Percentiles rank a stretch among this genome's conserved stretches.
These are phyloP conservation scores for Protodeltote pygarga DNA, from an alignment of 2,888 invertebrate genomes.

Conservation along the genomic window DNA sequence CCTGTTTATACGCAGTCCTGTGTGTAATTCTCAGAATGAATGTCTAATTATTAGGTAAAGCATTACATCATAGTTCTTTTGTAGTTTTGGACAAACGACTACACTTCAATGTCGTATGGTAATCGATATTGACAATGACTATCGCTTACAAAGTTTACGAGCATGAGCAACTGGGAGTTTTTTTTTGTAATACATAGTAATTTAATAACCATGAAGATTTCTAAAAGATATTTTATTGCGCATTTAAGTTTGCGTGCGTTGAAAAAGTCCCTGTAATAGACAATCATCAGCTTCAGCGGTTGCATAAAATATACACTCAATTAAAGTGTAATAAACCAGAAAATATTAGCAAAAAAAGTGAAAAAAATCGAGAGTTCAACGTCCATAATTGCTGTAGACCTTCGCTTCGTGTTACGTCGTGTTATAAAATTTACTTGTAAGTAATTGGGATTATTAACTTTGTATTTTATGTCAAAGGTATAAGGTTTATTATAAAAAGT, in stretches of 20 bases:
- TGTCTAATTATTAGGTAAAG: slow-evolving; percentile 17
- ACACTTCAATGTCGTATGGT: slow-evolving; percentile 36
- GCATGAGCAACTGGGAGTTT: slow-evolving; percentile 2
- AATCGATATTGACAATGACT: slow-evolving; percentile 17
- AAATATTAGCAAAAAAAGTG: slow-evolving; percentile 20
- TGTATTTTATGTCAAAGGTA: slow-evolving; percentile 3
- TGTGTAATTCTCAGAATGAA: neutral
- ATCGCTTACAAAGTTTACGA: neutral
- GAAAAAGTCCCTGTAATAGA: neutral
- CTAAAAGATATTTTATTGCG: neutral
- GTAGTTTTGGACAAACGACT: slow-evolving; percentile 6
- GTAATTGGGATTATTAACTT: slow-evolving; percentile 2
- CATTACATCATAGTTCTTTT: slow-evolving; percentile 25
- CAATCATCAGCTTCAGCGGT: slow-evolving; percentile 4
- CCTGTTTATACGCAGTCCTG: neutral
- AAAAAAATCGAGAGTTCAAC: slow-evolving; percentile 32
- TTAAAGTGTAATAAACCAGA: slow-evolving; percentile 3
- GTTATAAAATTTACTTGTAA: slow-evolving; percentile 20
- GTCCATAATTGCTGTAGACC: slow-evolving; percentile 34
- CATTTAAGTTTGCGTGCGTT: neutral
- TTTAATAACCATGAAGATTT: neutral
- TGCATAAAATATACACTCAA: slow-evolving; percentile 6
- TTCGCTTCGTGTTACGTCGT: slow-evolving; percentile 42
- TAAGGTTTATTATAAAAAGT: slow-evolving; percentile 14
- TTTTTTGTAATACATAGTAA: slow-evolving; percentile 3